A percentile compares a stretch with the other conserved stretches of the same genome.
phyloP scores from a whole-genome alignment of 2,113 vertebrate genomes.

The Micronycteris hirsuta region DNA sequence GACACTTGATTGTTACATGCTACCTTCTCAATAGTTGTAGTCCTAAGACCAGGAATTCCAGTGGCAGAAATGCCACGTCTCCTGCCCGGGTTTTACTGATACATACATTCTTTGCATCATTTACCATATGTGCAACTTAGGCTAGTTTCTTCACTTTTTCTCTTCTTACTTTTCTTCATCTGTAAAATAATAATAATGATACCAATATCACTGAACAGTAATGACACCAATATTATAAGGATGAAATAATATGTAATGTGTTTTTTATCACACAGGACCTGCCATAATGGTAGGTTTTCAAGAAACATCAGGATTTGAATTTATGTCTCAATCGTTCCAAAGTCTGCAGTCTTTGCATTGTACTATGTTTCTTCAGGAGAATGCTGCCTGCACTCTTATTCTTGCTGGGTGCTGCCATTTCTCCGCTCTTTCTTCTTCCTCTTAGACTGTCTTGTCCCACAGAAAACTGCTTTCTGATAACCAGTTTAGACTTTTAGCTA shows the following conservation, averaged over 20 bases:
- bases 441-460: not conserved
- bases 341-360: not conserved
- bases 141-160: not conserved
- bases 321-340: not conserved
- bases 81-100: not conserved
- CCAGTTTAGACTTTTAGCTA: not conserved
- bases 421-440: not conserved
- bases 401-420: not conserved
- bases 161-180: not conserved
- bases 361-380: not conserved
- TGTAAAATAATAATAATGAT: not conserved
- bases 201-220: too few relatives aligned
- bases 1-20: not conserved
- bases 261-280: not conserved
- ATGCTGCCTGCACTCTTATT: fast-evolving
- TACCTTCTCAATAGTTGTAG: not conserved
- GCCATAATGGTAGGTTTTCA: not conserved
- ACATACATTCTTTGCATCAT: not conserved
- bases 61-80: not conserved
- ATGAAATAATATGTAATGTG: not conserved
- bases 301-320: not conserved
- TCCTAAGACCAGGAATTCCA: not conserved
- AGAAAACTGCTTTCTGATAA: not conserved
- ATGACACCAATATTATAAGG: not conserved
- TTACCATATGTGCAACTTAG: not conserved